Base-by-base conservation (phyloP, 2,797 vertebrate species). In the Glossophaga mutica region DNA sequence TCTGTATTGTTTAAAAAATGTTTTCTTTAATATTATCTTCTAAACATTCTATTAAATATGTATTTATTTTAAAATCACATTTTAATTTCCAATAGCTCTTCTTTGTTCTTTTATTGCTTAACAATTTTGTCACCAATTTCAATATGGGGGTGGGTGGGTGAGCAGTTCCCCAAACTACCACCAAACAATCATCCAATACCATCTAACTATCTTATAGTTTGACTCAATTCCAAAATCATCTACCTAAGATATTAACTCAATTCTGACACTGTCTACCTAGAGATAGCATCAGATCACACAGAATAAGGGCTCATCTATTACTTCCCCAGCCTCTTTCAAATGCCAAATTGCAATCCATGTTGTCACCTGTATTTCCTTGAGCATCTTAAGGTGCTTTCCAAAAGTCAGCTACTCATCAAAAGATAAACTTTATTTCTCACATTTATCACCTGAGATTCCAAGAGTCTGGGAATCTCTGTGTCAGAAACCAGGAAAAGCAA, bases 11-110 rank as follows among this genome's bases (percentile, higher is more conserved):
- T n/a, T 52, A 57, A 57, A 50, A 59, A 57, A 59, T 67, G 16
- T 48, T 57, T 57, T 76, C 29, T 83, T 90, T 48, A 82, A 57
- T 8, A 73, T 81, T 73, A n/a, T 82, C 11, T 78, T 82, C 37
- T 74, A 21, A 94, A 82, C 32, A 88, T n/a, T 18, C 1, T 39
- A 9, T 50, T 83, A 46, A 76, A 70, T 74, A 68, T n/a, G 48
- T 48, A 82, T 85, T 95, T 90, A 90, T 96, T 90, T 90, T 71
- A 50, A 1, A 88, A 57, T 65, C 3, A 65, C 44, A 59, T 48
- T 92, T 88, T 62, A 71, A 94, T 94, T 91, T 95, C 37, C 26
- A 87, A 91, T 32, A 94, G 7, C 26, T 71, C 7, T 52, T 57
- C 1, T 37, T 71, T 94, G 26, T 83, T 87, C 15, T 70, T 62